These are phyloP conservation scores for Chiroxiphia lanceolata DNA, from an alignment of 2,797 vertebrate species.

Conservation along the genomic window DNA sequence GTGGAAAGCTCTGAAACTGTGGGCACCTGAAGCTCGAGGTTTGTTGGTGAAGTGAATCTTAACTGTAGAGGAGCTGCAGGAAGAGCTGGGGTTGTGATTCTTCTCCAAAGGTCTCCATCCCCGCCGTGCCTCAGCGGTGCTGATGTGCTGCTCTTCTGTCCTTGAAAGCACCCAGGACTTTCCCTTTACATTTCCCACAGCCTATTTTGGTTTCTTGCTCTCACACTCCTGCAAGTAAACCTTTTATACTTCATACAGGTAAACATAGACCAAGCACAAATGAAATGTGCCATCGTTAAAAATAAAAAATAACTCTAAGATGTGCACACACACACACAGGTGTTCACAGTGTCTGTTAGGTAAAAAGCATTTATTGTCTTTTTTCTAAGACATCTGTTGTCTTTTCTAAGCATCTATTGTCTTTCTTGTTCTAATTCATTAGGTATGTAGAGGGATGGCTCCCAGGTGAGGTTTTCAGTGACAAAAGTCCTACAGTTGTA, in stretches of 20 bases:
- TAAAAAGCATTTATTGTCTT: not conserved
- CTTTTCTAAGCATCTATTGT: not conserved
- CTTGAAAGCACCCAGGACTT: not conserved
- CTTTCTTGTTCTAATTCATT: not conserved
- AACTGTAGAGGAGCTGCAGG: not conserved
- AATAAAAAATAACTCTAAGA: not conserved
- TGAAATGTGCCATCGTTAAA: not conserved
- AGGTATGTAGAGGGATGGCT: not conserved
- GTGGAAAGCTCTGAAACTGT: not conserved
- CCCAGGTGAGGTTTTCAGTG: not conserved
- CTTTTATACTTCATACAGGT: not conserved
- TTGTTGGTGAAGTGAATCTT: not conserved
- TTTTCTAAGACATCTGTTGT: not conserved
- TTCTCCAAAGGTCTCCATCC: not conserved
- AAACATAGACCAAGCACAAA: not conserved
- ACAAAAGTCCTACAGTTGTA: not conserved
- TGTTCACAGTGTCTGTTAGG: not conserved
- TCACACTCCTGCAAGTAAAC: not conserved
- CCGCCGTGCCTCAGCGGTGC: not conserved
- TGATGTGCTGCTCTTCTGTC: not conserved
- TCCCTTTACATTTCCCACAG: not conserved
- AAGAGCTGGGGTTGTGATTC: not conserved
- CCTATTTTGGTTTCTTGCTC: not conserved
- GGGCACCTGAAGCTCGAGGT: not conserved
- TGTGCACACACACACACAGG: fast-evolving